Conservation (phyloP, 1,140 invertebrate genomes). For the Drosophila ohnishii region DNA sequence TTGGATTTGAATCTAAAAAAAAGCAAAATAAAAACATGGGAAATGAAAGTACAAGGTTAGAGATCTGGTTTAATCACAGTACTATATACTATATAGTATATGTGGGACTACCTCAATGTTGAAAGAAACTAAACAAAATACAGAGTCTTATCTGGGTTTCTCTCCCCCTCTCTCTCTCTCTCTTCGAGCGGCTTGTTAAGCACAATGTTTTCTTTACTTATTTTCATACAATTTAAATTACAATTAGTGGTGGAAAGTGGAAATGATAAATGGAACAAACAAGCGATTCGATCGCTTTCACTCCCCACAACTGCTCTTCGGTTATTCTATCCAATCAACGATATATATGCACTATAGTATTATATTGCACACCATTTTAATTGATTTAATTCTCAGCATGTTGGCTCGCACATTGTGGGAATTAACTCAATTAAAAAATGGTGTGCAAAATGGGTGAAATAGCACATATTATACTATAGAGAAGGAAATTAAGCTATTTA, state of each 20-base stretch:
- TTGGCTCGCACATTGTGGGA: background rate
- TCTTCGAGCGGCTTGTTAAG: background rate
- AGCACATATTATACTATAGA: no score
- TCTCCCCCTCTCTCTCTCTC: background rate
- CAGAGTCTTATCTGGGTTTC: conserved; percentile 5
- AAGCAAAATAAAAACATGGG: background rate
- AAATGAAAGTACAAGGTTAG: background rate
- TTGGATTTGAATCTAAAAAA: conserved; percentile 57
- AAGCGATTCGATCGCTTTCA: conserved; percentile 18
- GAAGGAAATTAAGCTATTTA: conserved; percentile 5
- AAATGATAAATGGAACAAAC: conserved; percentile 8
- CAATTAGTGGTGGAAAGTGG: conserved; percentile 17
- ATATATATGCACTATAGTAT: background rate
- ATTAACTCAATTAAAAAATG: background rate
- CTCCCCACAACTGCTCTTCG: background rate
- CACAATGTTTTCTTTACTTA: conserved; percentile 1
- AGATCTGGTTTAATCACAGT: background rate
- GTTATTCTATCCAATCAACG: conserved; percentile 32
- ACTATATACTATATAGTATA: conserved; percentile 4
- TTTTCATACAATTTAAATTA: conserved; percentile 31
- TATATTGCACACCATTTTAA: conserved; percentile 13
- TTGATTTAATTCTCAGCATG: conserved; percentile 6
- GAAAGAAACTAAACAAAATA: conserved; percentile 1
- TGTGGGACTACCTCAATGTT: conserved; percentile 34
- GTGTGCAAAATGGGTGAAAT: background rate